Base-by-base conservation (phyloP, 35 echinoderm and acorn worm genomes). In the Heliocidaris erythrogramma region DNA sequence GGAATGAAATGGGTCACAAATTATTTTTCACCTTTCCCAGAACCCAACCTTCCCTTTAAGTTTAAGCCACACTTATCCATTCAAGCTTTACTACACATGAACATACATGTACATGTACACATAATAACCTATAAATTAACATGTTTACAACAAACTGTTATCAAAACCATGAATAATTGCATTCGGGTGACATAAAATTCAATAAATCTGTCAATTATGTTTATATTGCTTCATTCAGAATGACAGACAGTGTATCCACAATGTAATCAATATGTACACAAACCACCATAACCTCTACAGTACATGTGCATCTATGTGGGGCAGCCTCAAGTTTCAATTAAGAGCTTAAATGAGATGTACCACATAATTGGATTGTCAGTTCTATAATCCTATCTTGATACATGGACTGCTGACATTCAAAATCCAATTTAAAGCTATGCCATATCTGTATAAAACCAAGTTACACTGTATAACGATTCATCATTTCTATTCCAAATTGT, bases 321-420 rank as follows among this genome's bases (percentile, higher is more conserved):
- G 93, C 9, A n/a, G 30, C 31, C 12, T 29, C 59, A 31, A 94
- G 30, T 47, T 94, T 32, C 49, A 78, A 50, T 53, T 32, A 35
- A 32, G 50, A 94, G 6, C 12, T 21, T 35, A 59, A 21, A 29
- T 49, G 92, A 13, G 59, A 93, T 35, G 8, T 32, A 52, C 31
- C 52, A 94, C 7, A 11, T 49, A 30, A 32, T 65, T 94, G 32
- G 52, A 27, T 94, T 69, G 47, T 94, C 52, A 93, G 52, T 94
- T 30, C 30, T 29, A 94, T 65, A 60, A 60, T 71, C 16, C 47
- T 78, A 78, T 78, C 65, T 5, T n/a, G 92, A 32, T 50, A 32
- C 17, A 94, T 18, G 21, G 35, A 31, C n/a, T n/a, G 65, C 65
- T 78, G 65, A 18, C 65, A 78, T 78, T 78, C 8, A 8, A 24